phyloP scores from a whole-genome alignment of 2,797 vertebrate species.

The Leptatherina wallacei region DNA sequence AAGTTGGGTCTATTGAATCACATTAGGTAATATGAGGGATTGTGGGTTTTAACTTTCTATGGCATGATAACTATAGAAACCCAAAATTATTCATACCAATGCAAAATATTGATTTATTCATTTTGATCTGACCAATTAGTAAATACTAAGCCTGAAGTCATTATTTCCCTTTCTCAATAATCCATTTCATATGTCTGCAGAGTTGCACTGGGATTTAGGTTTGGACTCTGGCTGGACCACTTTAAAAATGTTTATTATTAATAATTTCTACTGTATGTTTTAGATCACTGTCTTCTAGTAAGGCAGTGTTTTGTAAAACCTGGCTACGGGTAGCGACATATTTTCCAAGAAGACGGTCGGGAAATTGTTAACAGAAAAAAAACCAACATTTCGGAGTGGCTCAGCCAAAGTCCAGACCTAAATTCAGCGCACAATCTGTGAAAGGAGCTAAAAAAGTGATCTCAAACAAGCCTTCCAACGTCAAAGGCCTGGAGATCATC shows the following conservation, averaged over 20 bases:
- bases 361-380: neutral
- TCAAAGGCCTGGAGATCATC: neutral
- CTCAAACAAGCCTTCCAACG: neutral
- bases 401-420: neutral
- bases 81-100: neutral
- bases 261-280: neutral
- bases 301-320: neutral
- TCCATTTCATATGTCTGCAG: neutral
- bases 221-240: neutral
- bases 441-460: neutral
- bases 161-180: neutral
- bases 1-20: neutral
- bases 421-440: neutral
- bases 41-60: neutral
- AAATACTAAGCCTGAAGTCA: neutral
- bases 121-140: neutral
- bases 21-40: neutral
- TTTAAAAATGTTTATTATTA: neutral
- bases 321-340: neutral
- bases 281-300: neutral
- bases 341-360: neutral
- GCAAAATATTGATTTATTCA: neutral
- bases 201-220: neutral
- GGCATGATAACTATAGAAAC: neutral
- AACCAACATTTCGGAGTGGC: neutral